phyloP scores from a whole-genome alignment of 2,888 invertebrate genomes.

The Tyria jacobaeae region DNA sequence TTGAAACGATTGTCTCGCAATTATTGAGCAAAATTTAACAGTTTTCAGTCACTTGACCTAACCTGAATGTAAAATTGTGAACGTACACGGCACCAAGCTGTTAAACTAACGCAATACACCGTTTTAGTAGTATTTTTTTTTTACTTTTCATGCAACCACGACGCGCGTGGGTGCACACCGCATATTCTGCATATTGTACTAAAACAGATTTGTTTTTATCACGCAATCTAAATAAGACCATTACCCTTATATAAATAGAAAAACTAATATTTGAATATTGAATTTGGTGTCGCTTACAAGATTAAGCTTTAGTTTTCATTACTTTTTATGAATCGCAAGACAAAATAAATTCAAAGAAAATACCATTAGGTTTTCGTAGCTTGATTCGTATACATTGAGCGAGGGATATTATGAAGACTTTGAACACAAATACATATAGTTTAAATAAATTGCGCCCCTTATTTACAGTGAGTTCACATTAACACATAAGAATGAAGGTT shows the following conservation, averaged over 20 bases:
- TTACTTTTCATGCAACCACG: slow-evolving; percentile 50
- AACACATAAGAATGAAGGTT: slow-evolving; percentile 49
- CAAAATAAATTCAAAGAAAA: no score
- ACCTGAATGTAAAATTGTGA: slow-evolving; percentile 57
- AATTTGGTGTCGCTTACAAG: background rate
- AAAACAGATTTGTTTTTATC: slow-evolving; percentile 37
- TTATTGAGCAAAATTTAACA: slow-evolving; percentile 51
- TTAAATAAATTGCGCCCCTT: slow-evolving; percentile 29
- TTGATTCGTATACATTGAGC: background rate
- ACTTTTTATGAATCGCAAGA: no score
- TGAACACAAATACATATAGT: slow-evolving; percentile 12
- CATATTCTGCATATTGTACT: slow-evolving; percentile 44
- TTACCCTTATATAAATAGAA: slow-evolving; percentile 11
- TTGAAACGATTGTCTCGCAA: background rate
- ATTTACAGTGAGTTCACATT: slow-evolving; percentile 40
- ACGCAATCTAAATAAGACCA: slow-evolving; percentile 28
- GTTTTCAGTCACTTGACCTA: slow-evolving; percentile 68
- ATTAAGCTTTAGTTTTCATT: no score
- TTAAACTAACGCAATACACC: slow-evolving; percentile 44
- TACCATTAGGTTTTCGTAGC: no score
- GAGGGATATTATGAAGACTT: slow-evolving; percentile 15
- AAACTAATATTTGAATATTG: background rate
- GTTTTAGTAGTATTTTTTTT: slow-evolving; percentile 55
- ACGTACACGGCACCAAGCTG: slow-evolving; percentile 50
- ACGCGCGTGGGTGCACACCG: slow-evolving; percentile 44